Percentiles rank a stretch among this genome's conserved stretches.
Conservation (phyloP, 2,888 invertebrate genomes). For the Serripes groenlandicus region DNA sequence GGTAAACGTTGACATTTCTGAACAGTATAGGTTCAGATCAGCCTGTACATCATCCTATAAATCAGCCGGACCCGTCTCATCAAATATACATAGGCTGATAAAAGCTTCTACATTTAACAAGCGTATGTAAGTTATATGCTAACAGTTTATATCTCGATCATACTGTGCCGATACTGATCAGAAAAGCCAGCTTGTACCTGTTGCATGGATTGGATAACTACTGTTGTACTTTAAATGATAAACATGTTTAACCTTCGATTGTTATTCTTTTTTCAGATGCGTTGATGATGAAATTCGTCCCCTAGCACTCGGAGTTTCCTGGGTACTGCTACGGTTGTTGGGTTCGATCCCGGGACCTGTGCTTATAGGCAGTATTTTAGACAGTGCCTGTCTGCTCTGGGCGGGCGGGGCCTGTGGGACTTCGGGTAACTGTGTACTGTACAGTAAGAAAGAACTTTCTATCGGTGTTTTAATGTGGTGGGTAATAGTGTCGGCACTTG, state of each 20-base stretch:
- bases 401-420: constrained; percentile 59
- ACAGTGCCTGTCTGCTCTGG: constrained; percentile 77
- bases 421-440: constrained; percentile 71
- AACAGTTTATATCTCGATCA: too few relatives aligned
- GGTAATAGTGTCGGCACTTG: constrained; percentile 67
- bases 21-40: too few relatives aligned
- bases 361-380: constrained; percentile 78
- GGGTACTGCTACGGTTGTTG: constrained; percentile 71
- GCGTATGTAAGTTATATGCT: too few relatives aligned
- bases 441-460: constrained; percentile 73
- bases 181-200: too few relatives aligned
- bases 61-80: too few relatives aligned
- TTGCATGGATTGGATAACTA: too few relatives aligned
- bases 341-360: constrained; percentile 81
- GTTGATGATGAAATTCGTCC: constrained; percentile 69
- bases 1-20: too few relatives aligned
- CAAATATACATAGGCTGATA: too few relatives aligned
- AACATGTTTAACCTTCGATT: not conserved
- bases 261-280: constrained; percentile 55
- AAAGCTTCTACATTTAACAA: too few relatives aligned
- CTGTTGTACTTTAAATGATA: too few relatives aligned
- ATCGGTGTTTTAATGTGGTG: constrained; percentile 74
- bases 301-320: constrained; percentile 71
- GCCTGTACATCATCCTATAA: too few relatives aligned
- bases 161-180: too few relatives aligned